Percentiles rank a stretch among this genome's conserved stretches.
Conservation (phyloP, 2,888 invertebrate genomes). For the Cybosia mesomella region DNA sequence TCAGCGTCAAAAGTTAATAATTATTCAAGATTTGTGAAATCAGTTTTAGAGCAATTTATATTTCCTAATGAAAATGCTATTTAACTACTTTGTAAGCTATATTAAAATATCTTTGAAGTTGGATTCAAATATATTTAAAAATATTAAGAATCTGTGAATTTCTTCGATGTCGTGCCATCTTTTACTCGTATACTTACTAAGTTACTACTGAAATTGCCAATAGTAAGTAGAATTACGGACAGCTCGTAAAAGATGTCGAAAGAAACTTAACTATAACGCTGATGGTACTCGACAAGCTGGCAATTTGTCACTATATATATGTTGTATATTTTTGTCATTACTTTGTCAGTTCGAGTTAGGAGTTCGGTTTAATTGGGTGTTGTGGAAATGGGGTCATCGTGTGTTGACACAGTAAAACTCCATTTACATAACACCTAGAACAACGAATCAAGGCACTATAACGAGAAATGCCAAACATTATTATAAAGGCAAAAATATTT, state of each 20-base stretch:
- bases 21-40: too few species aligned
- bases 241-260: constrained; percentile 9
- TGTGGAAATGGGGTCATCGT: background rate
- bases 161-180: too few species aligned
- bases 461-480: background rate
- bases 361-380: constrained; percentile 3
- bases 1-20: too few species aligned
- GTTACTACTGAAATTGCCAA: background rate
- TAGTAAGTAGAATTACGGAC: background rate
- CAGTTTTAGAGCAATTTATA: background rate
- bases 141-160: too few species aligned
- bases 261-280: constrained; percentile 13
- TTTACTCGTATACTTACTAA: too few species aligned
- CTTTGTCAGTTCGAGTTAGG: constrained; percentile 5
- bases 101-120: background rate
- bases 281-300: background rate
- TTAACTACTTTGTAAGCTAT: background rate
- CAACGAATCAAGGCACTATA: background rate
- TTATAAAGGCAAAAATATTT: background rate
- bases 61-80: background rate
- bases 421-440: background rate
- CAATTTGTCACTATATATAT: constrained; percentile 7
- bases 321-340: constrained; percentile 10
- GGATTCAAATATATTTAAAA: background rate
- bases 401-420: background rate